These are phyloP conservation scores for Eupeodes latifasciatus DNA, from an alignment of 2,888 invertebrate species.

Conservation along the genomic window DNA sequence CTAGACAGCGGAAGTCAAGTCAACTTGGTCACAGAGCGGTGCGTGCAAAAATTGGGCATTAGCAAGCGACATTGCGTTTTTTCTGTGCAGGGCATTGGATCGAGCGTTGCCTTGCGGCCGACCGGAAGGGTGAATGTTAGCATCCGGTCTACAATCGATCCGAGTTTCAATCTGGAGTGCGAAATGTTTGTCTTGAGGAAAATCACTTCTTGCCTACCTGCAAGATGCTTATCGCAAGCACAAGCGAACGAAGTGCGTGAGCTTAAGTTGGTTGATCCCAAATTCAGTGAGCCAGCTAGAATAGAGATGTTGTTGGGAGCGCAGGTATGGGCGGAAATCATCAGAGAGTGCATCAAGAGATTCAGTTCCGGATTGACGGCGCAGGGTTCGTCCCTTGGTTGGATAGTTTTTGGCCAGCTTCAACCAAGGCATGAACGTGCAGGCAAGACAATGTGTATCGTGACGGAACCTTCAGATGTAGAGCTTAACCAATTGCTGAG, in stretches of 20 bases:
- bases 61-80: neutral
- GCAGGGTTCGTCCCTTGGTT: slow-evolving; percentile 1
- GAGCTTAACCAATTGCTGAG: slow-evolving; percentile 20
- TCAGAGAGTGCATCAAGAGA: slow-evolving; percentile 18
- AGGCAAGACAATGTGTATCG: neutral
- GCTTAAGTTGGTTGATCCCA: neutral
- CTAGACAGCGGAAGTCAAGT: neutral
- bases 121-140: too few species aligned
- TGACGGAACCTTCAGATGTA: neutral
- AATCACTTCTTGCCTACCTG: too few species aligned
- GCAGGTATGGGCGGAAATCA: neutral
- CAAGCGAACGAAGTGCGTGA: neutral
- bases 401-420: neutral
- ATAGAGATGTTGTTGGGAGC: slow-evolving; percentile 19
- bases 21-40: neutral
- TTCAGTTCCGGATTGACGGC: slow-evolving; percentile 28
- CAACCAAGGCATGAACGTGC: neutral
- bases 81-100: too few species aligned
- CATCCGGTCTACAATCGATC: too few species aligned
- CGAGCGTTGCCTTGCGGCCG: too few species aligned
- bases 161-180: too few species aligned
- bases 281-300: neutral
- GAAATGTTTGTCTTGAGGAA: too few species aligned
- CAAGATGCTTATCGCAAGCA: neutral
- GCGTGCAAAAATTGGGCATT: neutral